Percentiles rank a stretch among this genome's conserved stretches.
These are phyloP conservation scores for Ommatoiulus sabulosus DNA, from an alignment of 2,888 invertebrate genomes.

Conservation along the genomic window DNA sequence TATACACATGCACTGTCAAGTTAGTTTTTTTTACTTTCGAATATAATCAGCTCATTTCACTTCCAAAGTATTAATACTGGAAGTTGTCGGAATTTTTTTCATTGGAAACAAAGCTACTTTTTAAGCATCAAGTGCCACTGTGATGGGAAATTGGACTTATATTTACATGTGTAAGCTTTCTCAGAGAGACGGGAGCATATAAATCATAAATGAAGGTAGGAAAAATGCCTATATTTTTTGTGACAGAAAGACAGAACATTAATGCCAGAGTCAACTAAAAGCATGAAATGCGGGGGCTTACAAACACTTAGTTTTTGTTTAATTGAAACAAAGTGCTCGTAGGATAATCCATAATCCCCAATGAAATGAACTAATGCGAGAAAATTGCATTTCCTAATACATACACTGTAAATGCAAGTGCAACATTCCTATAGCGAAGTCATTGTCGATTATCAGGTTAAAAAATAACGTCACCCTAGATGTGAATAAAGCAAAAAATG, in stretches of 20 bases:
- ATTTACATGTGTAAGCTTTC: not conserved
- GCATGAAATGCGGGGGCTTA: not conserved
- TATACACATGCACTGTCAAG: constrained; percentile 13
- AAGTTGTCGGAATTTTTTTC: not conserved
- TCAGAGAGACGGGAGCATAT: not conserved
- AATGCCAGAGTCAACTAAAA: not conserved
- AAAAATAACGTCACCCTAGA: not conserved
- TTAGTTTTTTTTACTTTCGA: not conserved
- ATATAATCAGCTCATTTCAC: constrained; percentile 39
- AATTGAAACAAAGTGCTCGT: constrained; percentile 29
- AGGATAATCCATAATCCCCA: constrained; percentile 9
- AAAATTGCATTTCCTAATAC: not conserved
- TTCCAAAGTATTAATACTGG: constrained; percentile 15
- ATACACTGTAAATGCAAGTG: no score
- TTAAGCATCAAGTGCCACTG: not conserved
- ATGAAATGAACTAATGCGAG: constrained; percentile 17
- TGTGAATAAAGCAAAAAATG: constrained; percentile 19
- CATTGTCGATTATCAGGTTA: not conserved
- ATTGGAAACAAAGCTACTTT: not conserved
- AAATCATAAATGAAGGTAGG: not conserved
- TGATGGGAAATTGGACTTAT: not conserved
- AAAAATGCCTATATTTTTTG: not conserved
- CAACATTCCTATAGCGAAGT: not conserved
- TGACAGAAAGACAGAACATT: not conserved
- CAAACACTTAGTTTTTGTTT: constrained; percentile 30